Evolutionary conservation across 2,797 vertebrate species (phyloP), one percentile per base, ranked within the genome.

Genomic region (Acestrorhynchus altus): DNA sequence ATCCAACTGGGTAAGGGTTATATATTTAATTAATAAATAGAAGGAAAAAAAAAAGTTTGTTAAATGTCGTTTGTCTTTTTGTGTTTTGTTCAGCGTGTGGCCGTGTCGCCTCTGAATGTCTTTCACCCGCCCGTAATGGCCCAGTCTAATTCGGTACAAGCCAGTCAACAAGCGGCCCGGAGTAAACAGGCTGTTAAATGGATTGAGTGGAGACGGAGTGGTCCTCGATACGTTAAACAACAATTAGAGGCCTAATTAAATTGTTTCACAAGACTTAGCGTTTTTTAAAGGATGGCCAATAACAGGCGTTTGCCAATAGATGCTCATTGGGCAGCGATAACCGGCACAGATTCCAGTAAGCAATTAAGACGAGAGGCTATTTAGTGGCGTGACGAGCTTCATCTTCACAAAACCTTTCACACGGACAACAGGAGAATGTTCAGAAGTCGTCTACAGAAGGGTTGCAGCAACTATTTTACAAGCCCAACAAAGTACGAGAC

Each of bases 11-110:
- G 85, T 86, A 83, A 80, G 81, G 83, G 83, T 90, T 94, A 92
- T 92, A 89, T 93, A 92, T 93, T 93, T 92, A 91, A 90, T 85
- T 88, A 92, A 91, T 90, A 92, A 92, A 90, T 86, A 78, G 70
- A 83, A n/a, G n/a, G n/a, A 81, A 85, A 88, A 86, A 88, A 86
- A 88, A 88, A 84, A 56, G 54, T 80, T 76, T 85, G 78, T 82
- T 47, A 80, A 83, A n/a, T 65, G 20, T 54, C 73, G n/a, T n/a
- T n/a, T n/a, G n/a, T n/a, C n/a, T 80, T 59, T 73, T 77, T 88
- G 59, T 20, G 77, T 7, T 84, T 80, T 56, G 54, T 52, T 63
- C 57, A 28, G 18, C 59, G 8, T 16, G 12, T 35, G 0, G 24
- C 28, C 2, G 4, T 10, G 44, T 24, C 26, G 22, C 8, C 20